Evolutionary conservation across 2,113 vertebrate species (phyloP).

Genomic region (Sceloporus tristichus): DNA sequence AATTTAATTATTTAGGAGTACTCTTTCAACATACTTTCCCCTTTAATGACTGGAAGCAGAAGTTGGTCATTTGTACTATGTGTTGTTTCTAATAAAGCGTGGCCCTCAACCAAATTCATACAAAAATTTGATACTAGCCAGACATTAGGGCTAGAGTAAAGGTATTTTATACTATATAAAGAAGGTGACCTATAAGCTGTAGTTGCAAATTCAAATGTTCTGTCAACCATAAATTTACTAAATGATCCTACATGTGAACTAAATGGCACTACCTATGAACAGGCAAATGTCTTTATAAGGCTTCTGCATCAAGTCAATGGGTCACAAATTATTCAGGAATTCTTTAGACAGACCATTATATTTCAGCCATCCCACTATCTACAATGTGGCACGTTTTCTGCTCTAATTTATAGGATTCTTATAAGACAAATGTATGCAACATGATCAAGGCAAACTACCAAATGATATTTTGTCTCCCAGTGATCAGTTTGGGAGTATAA

Average conservation of each 20-base stretch:
- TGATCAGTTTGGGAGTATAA: neutral
- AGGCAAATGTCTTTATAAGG: no score
- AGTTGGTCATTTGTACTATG: neutral
- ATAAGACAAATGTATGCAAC: neutral
- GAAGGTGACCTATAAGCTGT: neutral
- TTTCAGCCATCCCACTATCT: neutral
- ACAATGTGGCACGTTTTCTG: neutral
- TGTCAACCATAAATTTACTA: neutral
- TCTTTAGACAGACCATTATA: neutral
- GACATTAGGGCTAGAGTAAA: neutral
- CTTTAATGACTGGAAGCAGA: constrained; percentile 3
- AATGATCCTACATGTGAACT: no score
- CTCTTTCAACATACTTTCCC: neutral
- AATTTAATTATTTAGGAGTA: neutral
- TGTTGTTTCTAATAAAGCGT: neutral
- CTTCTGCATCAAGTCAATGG: neutral
- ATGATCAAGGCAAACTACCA: neutral
- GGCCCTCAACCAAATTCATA: neutral
- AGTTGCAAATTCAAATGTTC: neutral
- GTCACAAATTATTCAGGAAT: neutral
- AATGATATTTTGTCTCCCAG: neutral
- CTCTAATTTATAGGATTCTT: neutral
- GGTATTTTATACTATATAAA: neutral
- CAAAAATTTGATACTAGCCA: neutral
- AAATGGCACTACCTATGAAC: no score